phyloP scores from a whole-genome alignment of 2,113 vertebrate genomes.

The Ophiodon elongatus region DNA sequence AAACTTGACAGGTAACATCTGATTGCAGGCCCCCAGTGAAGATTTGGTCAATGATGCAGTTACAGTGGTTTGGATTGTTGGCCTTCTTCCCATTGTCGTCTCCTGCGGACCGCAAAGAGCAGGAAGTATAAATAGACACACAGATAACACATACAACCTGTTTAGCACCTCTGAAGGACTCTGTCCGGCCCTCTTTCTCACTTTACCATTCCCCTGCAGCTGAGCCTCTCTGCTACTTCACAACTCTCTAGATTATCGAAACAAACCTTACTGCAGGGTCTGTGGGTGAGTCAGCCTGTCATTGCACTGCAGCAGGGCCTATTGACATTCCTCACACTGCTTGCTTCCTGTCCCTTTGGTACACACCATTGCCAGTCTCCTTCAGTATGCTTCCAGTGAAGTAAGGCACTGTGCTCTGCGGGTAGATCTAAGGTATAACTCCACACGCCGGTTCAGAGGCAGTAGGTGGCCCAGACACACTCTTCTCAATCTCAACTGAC shows the following conservation, averaged over 20 bases:
- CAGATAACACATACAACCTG: slow-evolving; percentile 16
- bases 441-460: slow-evolving; percentile 6
- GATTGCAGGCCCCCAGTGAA: slow-evolving; percentile 98
- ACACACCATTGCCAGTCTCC: slow-evolving; percentile 59
- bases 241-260: slow-evolving; percentile 46
- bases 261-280: slow-evolving; percentile 38
- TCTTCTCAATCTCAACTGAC: not conserved
- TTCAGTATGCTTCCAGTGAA: slow-evolving; percentile 57
- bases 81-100: slow-evolving; percentile 98
- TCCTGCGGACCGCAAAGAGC: slow-evolving; percentile 79
- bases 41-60: slow-evolving; percentile 99
- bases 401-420: slow-evolving; percentile 26
- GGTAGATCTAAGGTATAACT: slow-evolving; percentile 28
- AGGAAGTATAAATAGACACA: slow-evolving; percentile 35
- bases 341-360: slow-evolving; percentile 47
- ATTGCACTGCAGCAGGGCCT: slow-evolving; percentile 55
- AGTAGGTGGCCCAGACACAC: slow-evolving; percentile 14
- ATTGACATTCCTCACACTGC: slow-evolving; percentile 72
- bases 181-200: slow-evolving; percentile 37
- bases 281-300: slow-evolving; percentile 57
- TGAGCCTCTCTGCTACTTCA: slow-evolving; percentile 30
- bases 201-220: slow-evolving; percentile 34
- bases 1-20: slow-evolving; percentile 97
- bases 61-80: slow-evolving; percentile 99
- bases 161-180: slow-evolving; percentile 51